Conservation (phyloP, 2,797 vertebrate species). For the Sandelia bainsii region DNA sequence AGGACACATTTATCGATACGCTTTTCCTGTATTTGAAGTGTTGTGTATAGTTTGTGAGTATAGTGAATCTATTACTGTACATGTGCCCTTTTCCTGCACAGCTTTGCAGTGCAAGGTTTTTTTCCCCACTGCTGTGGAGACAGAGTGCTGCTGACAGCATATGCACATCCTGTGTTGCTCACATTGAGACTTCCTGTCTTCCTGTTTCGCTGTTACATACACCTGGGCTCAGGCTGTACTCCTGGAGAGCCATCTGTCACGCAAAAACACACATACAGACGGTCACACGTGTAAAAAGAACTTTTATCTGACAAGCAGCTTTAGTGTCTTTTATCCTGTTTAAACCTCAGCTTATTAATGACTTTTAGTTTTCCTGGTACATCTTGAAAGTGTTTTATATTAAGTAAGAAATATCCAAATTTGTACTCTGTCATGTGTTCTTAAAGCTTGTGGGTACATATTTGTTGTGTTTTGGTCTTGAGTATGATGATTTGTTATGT, state of each 20-base stretch:
- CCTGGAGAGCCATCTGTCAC: conserved; percentile 70
- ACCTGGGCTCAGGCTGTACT: conserved; percentile 74
- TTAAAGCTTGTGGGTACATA: background rate
- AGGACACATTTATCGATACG: background rate
- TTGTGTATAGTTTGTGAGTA: background rate
- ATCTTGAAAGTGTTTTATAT: background rate
- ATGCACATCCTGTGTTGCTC: conserved; percentile 78
- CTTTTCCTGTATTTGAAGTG: background rate
- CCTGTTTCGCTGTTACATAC: conserved; percentile 75
- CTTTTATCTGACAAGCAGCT: background rate
- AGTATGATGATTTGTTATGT: background rate
- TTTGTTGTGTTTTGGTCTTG: background rate
- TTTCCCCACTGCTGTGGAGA: conserved; percentile 33
- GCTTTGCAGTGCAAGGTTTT: conserved; percentile 31
- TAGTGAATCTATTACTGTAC: background rate
- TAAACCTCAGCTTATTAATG: background rate
- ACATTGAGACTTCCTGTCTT: conserved; percentile 76
- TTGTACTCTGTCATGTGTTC: background rate
- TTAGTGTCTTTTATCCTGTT: background rate
- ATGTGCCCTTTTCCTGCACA: conserved; percentile 26
- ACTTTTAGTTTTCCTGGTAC: background rate
- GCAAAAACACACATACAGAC: conserved; percentile 9
- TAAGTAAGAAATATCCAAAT: background rate
- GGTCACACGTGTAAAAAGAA: background rate
- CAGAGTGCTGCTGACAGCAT: conserved; percentile 39